Evolutionary conservation across 1,140 invertebrate species (phyloP), one percentile per base, ranked within the genome.

Genomic region (Cardiocondyla obscurior): DNA sequence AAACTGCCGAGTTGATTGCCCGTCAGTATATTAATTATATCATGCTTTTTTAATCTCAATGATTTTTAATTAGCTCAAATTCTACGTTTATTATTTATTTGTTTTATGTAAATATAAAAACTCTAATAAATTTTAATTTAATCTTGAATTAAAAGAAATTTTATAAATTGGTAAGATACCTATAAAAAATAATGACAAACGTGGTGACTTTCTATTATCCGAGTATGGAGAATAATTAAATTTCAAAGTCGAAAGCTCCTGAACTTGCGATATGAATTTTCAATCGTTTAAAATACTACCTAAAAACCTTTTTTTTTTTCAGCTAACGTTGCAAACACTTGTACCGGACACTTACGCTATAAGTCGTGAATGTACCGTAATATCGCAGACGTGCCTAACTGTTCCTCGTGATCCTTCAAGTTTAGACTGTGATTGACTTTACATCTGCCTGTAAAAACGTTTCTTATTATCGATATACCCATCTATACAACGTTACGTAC

Each of bases 341-440:
- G n/a, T n/a, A n/a, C n/a, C n/a, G n/a, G 0, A 74, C 28, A 16
- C 12, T 49, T 64, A 76, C 39, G n/a, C n/a, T n/a, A n/a, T 46
- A 33, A 46, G 28, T 39, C 39, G n/a, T 42, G 28, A 62, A 74
- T 74, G 72, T 74, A 74, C 72, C 39, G 72, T 76, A 76, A 46
- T 14, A 25, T 22, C n/a, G 19, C 72, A 44, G 7, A 19, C 57
- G 57, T 19, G 14, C 19, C 57, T 76, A 76, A 76, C 72, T 76
- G 72, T 76, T 76, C 12, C 36, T 74, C 42, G 62, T 22, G 72
- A 74, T 60, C 28, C 1, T 64, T 62, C n/a, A 22, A 64, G 25
- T 58, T 74, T 42, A 14, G 2, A n/a, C 39, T 49, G 30, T 7
- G 19, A 25, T 46, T 42, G n/a, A 64, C 19, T 46, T 62, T 5